A percentile compares a stretch with the other conserved stretches of the same genome.
These are phyloP conservation scores for Carterocephalus palaemon DNA, from an alignment of 2,888 invertebrate species.

Conservation along the genomic window DNA sequence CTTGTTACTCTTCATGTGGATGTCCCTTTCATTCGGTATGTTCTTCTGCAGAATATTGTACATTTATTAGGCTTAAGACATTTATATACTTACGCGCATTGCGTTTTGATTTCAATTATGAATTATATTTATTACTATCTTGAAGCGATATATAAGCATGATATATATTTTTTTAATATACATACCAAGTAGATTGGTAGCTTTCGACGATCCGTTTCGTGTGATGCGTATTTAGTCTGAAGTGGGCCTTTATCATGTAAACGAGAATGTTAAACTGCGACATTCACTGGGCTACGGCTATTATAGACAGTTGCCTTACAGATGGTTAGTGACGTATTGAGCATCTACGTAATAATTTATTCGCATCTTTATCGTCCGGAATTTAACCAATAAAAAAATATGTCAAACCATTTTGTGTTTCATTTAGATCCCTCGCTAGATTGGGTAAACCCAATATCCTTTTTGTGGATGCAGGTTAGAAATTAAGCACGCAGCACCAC, in stretches of 20 bases:
- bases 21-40: background rate
- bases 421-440: conserved; percentile 29
- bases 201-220: conserved; percentile 2
- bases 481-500: too few relatives aligned
- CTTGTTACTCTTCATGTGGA: background rate
- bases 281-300: conserved; percentile 13
- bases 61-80: conserved; percentile 15
- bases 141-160: conserved; percentile 26
- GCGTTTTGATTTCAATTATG: conserved; percentile 10
- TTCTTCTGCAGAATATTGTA: background rate
- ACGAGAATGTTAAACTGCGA: conserved; percentile 5
- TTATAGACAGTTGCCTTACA: conserved; percentile 46
- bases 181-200: conserved; percentile 32
- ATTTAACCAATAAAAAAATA: conserved; percentile 49
- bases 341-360: conserved; percentile 41
- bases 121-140: conserved; percentile 28
- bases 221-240: background rate
- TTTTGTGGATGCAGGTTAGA: too few relatives aligned
- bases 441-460: too few relatives aligned
- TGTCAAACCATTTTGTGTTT: conserved; percentile 42
- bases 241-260: background rate
- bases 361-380: conserved; percentile 40
- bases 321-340: conserved; percentile 52
- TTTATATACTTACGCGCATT: conserved; percentile 5
- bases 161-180: conserved; percentile 32